These are phyloP conservation scores for Smutsia gigantea DNA, from an alignment of 2,797 vertebrate species.

Conservation along the genomic window DNA sequence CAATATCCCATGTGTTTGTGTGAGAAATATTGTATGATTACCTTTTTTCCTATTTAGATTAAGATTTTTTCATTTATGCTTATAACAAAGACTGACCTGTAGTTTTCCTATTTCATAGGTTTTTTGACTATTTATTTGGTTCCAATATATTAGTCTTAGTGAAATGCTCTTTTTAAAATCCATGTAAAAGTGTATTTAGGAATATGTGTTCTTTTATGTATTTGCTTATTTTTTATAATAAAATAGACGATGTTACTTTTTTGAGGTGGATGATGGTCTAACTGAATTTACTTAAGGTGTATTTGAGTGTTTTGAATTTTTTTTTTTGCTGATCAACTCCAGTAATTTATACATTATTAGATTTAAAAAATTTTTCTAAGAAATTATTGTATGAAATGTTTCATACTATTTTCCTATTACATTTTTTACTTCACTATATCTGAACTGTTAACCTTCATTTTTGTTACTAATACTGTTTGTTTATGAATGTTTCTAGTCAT, in stretches of 20 bases:
- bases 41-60: neutral
- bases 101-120: neutral
- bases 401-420: neutral
- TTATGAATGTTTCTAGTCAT: neutral
- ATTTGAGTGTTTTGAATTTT: neutral
- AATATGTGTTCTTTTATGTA: neutral
- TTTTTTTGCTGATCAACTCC: neutral
- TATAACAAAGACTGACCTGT: neutral
- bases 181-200: neutral
- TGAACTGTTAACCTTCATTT: neutral
- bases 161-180: neutral
- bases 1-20: neutral
- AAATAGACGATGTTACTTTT: neutral
- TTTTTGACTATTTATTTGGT: neutral
- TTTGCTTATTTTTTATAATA: neutral
- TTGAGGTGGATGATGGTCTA: neutral
- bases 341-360: neutral
- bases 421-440: neutral
- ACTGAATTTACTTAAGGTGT: neutral
- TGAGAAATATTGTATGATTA: neutral
- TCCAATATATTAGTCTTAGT: neutral
- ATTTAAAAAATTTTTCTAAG: neutral
- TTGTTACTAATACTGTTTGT: neutral
- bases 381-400: neutral
- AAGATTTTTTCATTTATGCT: neutral